Evolutionary conservation across 2,888 invertebrate species (phyloP), one percentile per base, ranked within the genome.

Genomic region (Sisyra nigra): DNA sequence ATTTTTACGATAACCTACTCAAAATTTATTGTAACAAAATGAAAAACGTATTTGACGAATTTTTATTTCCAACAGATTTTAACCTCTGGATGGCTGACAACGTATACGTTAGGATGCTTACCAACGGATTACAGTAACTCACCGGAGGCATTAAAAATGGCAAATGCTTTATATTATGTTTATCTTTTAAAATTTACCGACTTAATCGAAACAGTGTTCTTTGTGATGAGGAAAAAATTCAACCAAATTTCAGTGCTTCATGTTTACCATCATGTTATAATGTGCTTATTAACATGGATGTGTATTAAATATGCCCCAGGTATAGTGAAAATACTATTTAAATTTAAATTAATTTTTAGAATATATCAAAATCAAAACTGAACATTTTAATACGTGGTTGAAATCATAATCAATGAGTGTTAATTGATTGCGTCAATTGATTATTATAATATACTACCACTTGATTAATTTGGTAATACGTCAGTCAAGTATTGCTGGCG

Each of bases 181-280:
- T 58, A 75, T 37, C 60, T 76, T 40, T 54, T 83, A 1, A 84
- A 83, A 60, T 51, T 76, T 3, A 49, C 69, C 14, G 84, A 84
- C 56, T 59, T 84, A 2, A 51, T 69, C 1, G 84, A 84, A 57
- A 84, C 84, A 0, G 55, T 74, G 3, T 75, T 83, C 57, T 84
- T 84, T 54, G 61, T 80, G n/a, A 55, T 84, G 50, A 67, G 84
- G 46, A 80, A 81, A 58, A 83, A 77, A 55, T 66, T 72, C 46
- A 71, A 69, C 35, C 84, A 84, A 61, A 74, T 80, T 5, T 74
- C 82, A 1, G 73, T 71, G 47, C 61, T 84, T 37, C 84, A 84
- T 51, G 61, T 84, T 2, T 83, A 83, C 54, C 84, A 84, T 60
- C 84, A 84, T 49, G 60, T 70, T 40, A 66, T 72, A 40, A 71